Base-by-base conservation (phyloP, 1,140 invertebrate species). In the Mycetomoellerius zeteki region DNA sequence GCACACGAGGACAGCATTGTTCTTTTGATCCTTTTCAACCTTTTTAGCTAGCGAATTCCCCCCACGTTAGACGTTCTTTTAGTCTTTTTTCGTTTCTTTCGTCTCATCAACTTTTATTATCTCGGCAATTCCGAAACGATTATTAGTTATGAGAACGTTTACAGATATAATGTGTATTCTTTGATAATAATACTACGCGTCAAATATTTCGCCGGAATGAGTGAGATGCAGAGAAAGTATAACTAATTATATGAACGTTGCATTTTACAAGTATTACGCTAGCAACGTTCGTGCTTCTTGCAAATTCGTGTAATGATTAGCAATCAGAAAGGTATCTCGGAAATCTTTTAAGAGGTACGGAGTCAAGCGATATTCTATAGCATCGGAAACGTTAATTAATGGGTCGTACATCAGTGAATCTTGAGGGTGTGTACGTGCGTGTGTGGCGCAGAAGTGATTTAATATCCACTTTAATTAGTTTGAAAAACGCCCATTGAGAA, bases 401-500 rank as follows among this genome's bases (percentile, higher is more conserved):
- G 80, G 88, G 88, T 85, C 88, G 87, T 89, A 90, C 89, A 58
- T 84, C 78, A 85, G 86, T 62, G 85, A 89, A 87, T 73, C 71
- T 65, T 43, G 73, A 30, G 43, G 54, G 78, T 90, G 89, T 88
- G 86, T 47, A 60, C 30, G 52, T 50, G 77, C 75, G 37, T 58
- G 80, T 67, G 69, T 67, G 78, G 85, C 77, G 90, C 73, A 84
- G 86, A 91, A 91, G 90, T 92, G 91, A 92, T 93, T 93, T 92
- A 92, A 91, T 90, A 92, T 90, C 90, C 90, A 87, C 86, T 89
- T 93, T 93, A 93, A 93, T 93, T 93, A 93, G 91, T 89, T 92
- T 88, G 92, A 92, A 93, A 93, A 93, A 93, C 89, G 89, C 80
- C 91, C 88, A 92, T 92, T 90, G 88, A 71, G 78, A 87, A 82